Base-by-base conservation (phyloP, 2,888 invertebrate genomes). In the Lasioglossum calceatum region DNA sequence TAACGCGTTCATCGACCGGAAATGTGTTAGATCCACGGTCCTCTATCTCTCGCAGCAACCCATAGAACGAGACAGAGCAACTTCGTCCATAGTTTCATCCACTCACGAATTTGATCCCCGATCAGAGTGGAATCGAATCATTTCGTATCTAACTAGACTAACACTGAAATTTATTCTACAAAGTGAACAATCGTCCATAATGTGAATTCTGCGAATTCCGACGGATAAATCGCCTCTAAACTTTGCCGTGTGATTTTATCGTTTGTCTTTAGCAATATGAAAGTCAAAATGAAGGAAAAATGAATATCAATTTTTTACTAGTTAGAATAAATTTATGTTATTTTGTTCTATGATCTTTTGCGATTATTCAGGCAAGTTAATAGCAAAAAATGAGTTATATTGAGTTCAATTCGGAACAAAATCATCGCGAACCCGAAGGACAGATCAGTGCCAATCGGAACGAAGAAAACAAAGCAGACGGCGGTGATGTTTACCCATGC, bases 1-100 rank as follows among this genome's bases (percentile, higher is more conserved):
- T 86, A 88, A 85, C 87, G 87, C 86, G 86, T 81, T 85, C 83
- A 84, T 85, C 86, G 87, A 86, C 87, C 82, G 89, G 87, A 91
- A 92, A 91, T 88, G 86, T 82, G 84, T 88, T 88, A 77, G 87
- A 85, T 71, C 77, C 77, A 74, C 23, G 67, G 36, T 64, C 27
- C 32, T 32, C 27, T 32, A 32, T 64, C 64, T 32, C 32, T 27
- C 5, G 1, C 64, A 32, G 64, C 32, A 64, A 2, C 10, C 67
- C 19, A 1, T 36, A 32, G 19, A 67, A 36, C 67, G 67, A 10
- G 67, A 67, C 19, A 67, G 67, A 67, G 36, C 32, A 32, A 67
- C 61, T 61, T 27, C 27, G 27, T 14, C 27, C 19, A 19, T 23
- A 36, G 67, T 67, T 67, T 67, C 36, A 19, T 19, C 19, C 8